Percentiles rank a stretch among this genome's conserved stretches.
phyloP scores from a whole-genome alignment of 2,113 vertebrate genomes.

The Pholis gunnellus region DNA sequence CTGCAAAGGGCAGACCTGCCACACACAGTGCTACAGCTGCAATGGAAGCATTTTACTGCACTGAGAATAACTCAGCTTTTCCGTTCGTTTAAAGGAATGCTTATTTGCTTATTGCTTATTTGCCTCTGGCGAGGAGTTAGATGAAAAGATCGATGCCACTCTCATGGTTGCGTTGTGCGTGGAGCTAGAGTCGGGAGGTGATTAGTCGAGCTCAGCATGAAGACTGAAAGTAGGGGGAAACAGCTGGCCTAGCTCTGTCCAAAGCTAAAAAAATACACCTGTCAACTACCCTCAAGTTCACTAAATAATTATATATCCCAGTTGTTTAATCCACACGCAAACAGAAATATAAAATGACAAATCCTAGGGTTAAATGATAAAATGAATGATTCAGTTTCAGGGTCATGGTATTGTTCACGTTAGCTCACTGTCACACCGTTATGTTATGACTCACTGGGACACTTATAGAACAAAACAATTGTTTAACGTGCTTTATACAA shows the following conservation, averaged over 20 bases:
- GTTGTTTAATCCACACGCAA: not conserved
- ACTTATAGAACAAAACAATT: not conserved
- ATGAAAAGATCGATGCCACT: not conserved
- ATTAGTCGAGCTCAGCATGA: not conserved
- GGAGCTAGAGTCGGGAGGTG: not conserved
- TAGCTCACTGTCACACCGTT: not conserved
- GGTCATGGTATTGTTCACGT: not conserved
- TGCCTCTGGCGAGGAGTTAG: not conserved
- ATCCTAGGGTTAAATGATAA: not conserved
- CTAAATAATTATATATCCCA: not conserved
- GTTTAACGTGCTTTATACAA: too few species aligned
- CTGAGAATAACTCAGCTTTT: not conserved
- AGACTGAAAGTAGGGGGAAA: not conserved
- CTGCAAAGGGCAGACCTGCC: too few species aligned
- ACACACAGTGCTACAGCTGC: conserved; percentile 51
- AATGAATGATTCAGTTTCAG: not conserved
- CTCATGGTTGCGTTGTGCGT: not conserved
- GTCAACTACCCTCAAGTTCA: not conserved
- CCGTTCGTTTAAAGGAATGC: not conserved
- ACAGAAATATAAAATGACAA: not conserved
- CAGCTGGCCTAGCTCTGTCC: not conserved
- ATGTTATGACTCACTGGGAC: not conserved
- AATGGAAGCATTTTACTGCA: conserved; percentile 17
- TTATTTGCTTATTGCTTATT: not conserved
- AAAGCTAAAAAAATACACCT: not conserved